These are phyloP conservation scores for Scortum barcoo DNA, from an alignment of 2,113 vertebrate species.

Conservation along the genomic window DNA sequence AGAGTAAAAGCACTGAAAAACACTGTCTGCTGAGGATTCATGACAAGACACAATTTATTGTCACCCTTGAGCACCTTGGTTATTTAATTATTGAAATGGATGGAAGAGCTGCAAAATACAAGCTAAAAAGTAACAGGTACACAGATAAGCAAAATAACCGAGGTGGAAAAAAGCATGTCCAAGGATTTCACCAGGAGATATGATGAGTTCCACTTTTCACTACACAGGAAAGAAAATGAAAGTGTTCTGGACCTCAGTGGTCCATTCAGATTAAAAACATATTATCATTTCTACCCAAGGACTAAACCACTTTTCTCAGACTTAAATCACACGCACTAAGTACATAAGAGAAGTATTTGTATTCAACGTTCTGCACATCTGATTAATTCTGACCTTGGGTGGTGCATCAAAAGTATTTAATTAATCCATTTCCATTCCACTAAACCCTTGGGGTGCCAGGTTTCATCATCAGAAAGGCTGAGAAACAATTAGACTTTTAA, in stretches of 20 bases:
- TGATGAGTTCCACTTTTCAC: not conserved
- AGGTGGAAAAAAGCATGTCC: not conserved
- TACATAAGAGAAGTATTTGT: slow-evolving; percentile 21
- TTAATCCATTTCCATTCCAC: slow-evolving; percentile 48
- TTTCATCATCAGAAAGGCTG: slow-evolving; percentile 38
- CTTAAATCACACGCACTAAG: not conserved
- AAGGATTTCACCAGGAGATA: not conserved
- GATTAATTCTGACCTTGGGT: slow-evolving; percentile 62
- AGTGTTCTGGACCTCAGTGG: not conserved
- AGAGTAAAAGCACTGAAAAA: slow-evolving; percentile 49
- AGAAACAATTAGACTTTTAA: slow-evolving; percentile 43
- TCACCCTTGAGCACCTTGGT: not conserved
- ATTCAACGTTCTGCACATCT: slow-evolving; percentile 31
- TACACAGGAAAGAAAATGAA: not conserved
- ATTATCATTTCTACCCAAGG: slow-evolving; percentile 16
- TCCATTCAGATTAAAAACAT: slow-evolving; percentile 19
- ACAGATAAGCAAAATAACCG: not conserved
- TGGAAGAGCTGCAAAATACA: not conserved
- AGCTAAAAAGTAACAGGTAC: accelerated
- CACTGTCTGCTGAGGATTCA: slow-evolving; percentile 17
- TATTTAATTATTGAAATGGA: slow-evolving; percentile 7
- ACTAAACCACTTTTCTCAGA: not conserved
- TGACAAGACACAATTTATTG: not conserved
- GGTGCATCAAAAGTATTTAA: slow-evolving; percentile 53
- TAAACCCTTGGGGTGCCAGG: slow-evolving; percentile 7